Evolutionary conservation across 2,113 vertebrate genomes (phyloP).

Genomic region (Phoxinus phoxinus): DNA sequence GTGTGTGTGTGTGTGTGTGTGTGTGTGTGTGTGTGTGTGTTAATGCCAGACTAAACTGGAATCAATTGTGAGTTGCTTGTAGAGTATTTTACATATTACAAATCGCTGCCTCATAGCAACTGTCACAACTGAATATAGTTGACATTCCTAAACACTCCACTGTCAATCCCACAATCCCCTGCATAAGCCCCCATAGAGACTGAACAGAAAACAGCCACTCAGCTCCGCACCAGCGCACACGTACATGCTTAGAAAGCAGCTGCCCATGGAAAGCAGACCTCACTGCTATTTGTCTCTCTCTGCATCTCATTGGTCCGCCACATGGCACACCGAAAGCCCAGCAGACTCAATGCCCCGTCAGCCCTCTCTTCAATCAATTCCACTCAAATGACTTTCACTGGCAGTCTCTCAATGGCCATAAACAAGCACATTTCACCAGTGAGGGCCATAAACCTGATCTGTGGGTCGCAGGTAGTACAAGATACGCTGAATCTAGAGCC

Average conservation of each 20-base stretch:
- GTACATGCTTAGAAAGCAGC: neutral
- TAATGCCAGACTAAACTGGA: too few species aligned
- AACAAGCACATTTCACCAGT: constrained; percentile 46
- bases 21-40: too few species aligned
- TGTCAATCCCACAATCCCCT: neutral
- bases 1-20: too few species aligned
- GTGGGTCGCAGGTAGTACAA: constrained; percentile 9
- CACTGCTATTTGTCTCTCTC: neutral
- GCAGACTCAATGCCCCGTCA: constrained; percentile 32
- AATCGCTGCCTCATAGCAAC: neutral
- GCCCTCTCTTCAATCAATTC: constrained; percentile 48
- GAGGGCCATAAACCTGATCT: constrained; percentile 44
- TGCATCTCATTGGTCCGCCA: neutral
- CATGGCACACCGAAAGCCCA: constrained; percentile 20
- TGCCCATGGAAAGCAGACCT: neutral
- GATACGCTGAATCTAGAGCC: constrained; percentile 10
- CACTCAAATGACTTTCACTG: constrained; percentile 52
- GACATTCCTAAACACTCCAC: neutral
- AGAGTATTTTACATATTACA: neutral
- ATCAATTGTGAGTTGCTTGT: too few species aligned
- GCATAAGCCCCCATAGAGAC: neutral
- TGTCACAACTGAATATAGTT: neutral
- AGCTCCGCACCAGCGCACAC: neutral
- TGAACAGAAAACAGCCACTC: neutral
- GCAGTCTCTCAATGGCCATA: constrained; percentile 47